Evolutionary conservation across 2,797 vertebrate genomes (phyloP).

Genomic region (Paguma larvata): DNA sequence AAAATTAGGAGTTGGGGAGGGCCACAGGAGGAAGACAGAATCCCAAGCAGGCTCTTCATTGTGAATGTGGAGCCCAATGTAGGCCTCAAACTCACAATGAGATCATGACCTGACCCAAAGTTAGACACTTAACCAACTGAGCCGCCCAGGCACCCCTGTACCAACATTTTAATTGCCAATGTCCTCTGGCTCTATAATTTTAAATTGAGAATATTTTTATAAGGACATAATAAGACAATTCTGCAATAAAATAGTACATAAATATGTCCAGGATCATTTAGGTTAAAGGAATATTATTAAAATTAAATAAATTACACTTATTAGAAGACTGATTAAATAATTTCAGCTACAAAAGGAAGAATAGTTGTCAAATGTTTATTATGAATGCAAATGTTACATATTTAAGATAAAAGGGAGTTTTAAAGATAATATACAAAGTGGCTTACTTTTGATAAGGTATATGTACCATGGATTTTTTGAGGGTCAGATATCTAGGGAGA

Average conservation of each 20-base stretch:
- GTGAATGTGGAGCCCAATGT: too few species aligned
- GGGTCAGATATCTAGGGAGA: not conserved
- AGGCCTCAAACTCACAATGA: too few species aligned
- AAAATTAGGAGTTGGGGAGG: too few species aligned
- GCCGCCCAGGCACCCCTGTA: too few species aligned
- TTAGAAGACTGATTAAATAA: not conserved
- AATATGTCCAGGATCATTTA: not conserved
- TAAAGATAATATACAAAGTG: not conserved
- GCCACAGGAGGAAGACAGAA: too few species aligned
- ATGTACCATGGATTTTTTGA: not conserved
- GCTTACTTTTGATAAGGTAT: not conserved
- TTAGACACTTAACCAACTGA: too few species aligned
- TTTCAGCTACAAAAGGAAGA: not conserved
- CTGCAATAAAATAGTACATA: not conserved
- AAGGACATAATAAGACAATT: not conserved
- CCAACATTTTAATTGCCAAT: not conserved
- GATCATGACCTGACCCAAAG: too few species aligned
- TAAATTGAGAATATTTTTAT: not conserved
- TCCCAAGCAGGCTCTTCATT: too few species aligned
- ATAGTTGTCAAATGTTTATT: not conserved
- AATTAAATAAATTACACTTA: not conserved
- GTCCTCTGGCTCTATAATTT: not conserved
- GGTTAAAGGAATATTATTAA: not conserved
- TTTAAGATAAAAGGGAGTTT: not conserved
- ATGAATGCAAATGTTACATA: not conserved